phyloP scores from a whole-genome alignment of 2,888 invertebrate genomes.

The Cerceris ruficornis region DNA sequence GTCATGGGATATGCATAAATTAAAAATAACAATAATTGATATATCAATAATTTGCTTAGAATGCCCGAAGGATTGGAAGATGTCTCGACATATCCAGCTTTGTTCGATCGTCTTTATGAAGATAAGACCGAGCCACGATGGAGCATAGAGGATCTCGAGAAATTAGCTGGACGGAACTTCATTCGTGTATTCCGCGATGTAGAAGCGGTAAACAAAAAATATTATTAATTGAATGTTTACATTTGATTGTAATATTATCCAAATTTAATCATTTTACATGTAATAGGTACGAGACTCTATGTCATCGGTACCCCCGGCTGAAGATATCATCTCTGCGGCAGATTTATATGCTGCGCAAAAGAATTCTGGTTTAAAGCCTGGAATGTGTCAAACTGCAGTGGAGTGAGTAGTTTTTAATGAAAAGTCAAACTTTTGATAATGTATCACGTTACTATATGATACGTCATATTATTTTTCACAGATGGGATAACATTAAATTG shows the following conservation, averaged over 20 bases:
- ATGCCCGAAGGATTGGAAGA: slow-evolving; percentile 82
- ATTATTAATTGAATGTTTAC: not conserved
- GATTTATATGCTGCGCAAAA: slow-evolving; percentile 69
- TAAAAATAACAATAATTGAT: too few relatives aligned
- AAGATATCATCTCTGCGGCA: slow-evolving; percentile 65
- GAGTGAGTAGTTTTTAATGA: slow-evolving; percentile 67
- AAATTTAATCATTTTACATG: not conserved
- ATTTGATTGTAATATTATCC: not conserved
- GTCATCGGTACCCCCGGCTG: slow-evolving; percentile 55
- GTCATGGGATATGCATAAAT: not conserved
- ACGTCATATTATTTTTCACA: slow-evolving; percentile 7
- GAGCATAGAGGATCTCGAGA: slow-evolving; percentile 81
- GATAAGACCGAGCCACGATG: slow-evolving; percentile 74
- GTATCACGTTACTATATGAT: not conserved
- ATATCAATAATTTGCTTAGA: slow-evolving; percentile 68
- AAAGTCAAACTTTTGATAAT: not conserved
- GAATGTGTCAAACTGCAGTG: slow-evolving; percentile 71
- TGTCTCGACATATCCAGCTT: slow-evolving; percentile 82
- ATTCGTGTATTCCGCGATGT: slow-evolving; percentile 81
- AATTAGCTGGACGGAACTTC: slow-evolving; percentile 82
- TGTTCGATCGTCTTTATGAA: slow-evolving; percentile 81
- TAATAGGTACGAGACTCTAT: slow-evolving; percentile 70
- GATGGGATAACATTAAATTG: slow-evolving; percentile 47
- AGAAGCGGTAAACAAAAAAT: slow-evolving; percentile 69
- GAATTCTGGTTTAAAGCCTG: slow-evolving; percentile 59